These are phyloP conservation scores for Platerodrilus igneus DNA, from an alignment of 2,888 invertebrate species.

Conservation along the genomic window DNA sequence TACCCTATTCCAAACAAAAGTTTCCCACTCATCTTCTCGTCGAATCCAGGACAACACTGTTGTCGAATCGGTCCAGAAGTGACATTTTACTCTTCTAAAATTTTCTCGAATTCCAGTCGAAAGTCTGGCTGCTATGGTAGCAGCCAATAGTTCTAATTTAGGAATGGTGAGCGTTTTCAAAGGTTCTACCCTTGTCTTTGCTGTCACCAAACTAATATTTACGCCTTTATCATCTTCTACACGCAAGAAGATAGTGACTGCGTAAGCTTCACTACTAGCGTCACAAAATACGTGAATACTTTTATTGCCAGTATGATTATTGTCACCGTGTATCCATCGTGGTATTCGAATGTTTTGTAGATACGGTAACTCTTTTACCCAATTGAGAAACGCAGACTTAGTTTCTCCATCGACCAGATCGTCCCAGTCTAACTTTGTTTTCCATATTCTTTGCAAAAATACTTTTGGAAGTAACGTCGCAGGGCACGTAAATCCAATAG, in stretches of 20 bases:
- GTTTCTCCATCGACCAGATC: not conserved
- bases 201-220: not conserved
- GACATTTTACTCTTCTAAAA: not conserved
- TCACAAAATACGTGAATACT: conserved; percentile 9
- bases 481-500: conserved; percentile 2
- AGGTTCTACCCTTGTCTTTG: conserved; percentile 5
- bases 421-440: conserved; percentile 7
- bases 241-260: too few species aligned
- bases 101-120: not conserved
- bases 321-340: not conserved
- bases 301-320: not conserved
- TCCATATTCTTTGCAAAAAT: conserved; percentile 6
- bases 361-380: not conserved
- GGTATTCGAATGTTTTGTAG: not conserved
- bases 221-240: too few species aligned
- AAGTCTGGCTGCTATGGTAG: conserved; percentile 9
- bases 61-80: conserved; percentile 30
- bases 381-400: not conserved
- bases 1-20: conserved; percentile 32
- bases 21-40: conserved; percentile 25
- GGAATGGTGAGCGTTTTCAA: conserved; percentile 6
- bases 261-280: conserved; percentile 10
- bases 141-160: conserved; percentile 10
- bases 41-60: conserved; percentile 32
- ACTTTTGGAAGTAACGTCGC: conserved; percentile 6